Evolutionary conservation across 2,113 vertebrate species (phyloP).

Genomic region (Rhegmatorhina hoffmannsi): DNA sequence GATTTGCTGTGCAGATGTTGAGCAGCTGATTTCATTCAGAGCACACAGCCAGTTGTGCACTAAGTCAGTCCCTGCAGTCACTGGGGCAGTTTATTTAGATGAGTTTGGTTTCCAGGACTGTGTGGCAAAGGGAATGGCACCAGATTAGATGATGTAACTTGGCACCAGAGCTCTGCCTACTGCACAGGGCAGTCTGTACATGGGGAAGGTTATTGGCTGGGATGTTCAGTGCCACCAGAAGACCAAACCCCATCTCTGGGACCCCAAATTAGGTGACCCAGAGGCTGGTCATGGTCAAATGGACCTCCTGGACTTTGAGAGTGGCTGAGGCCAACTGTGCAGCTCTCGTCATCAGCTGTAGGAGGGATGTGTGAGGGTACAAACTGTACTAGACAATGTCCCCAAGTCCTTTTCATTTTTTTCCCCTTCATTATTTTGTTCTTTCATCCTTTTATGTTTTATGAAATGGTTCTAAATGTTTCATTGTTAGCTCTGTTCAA

Average conservation of each 20-base stretch:
- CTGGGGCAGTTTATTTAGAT: background rate
- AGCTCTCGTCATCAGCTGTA: background rate
- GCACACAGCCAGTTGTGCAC: background rate
- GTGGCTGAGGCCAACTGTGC: background rate
- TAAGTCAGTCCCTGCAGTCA: background rate
- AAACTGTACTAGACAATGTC: background rate
- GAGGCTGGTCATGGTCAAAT: background rate
- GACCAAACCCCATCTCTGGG: background rate
- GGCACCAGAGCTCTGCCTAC: background rate
- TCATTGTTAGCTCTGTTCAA: slow-evolving; percentile 30
- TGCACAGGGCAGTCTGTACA: background rate
- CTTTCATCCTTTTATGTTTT: slow-evolving; percentile 2
- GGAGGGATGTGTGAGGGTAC: background rate
- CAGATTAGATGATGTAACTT: background rate
- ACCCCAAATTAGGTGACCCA: background rate
- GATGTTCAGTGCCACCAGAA: background rate
- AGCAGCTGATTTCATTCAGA: background rate
- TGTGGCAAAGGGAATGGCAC: background rate
- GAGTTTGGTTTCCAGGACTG: background rate
- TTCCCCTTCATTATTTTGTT: background rate
- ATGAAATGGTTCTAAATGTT: slow-evolving; percentile 9
- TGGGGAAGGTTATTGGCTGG: background rate
- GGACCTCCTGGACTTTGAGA: background rate
- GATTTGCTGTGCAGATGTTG: background rate
- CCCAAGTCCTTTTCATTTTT: background rate